Percentiles rank a stretch among this genome's conserved stretches.
These are phyloP conservation scores for Aphelenchoides fujianensis DNA, from an alignment of 1,140 invertebrate genomes.

Conservation along the genomic window DNA sequence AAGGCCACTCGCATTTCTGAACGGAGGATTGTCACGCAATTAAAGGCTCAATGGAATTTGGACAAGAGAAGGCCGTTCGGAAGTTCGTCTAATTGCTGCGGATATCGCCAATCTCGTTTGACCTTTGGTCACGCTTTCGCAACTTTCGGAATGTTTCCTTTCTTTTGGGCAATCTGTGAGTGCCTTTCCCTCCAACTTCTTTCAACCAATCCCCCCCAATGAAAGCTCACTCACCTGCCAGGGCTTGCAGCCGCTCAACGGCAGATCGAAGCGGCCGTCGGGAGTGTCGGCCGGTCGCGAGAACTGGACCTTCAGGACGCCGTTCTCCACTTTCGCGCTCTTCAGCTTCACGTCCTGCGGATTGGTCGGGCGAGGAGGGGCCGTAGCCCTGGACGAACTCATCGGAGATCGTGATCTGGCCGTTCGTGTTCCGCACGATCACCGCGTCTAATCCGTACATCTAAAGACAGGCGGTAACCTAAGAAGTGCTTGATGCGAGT, in stretches of 20 bases:
- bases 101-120: no score
- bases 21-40: no score
- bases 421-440: conserved; percentile 30
- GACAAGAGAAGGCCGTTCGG: no score
- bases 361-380: conserved; percentile 26
- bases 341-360: conserved; percentile 26
- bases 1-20: no score
- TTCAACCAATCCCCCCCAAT: not conserved
- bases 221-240: conserved; percentile 36
- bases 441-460: conserved; percentile 34
- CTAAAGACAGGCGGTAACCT: no score
- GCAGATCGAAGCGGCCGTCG: conserved; percentile 15
- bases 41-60: no score
- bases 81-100: no score
- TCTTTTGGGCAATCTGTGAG: no score
- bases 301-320: conserved; percentile 31
- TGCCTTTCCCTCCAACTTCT: no score
- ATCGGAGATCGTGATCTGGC: conserved; percentile 24
- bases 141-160: no score
- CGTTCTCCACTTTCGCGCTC: conserved; percentile 20
- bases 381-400: conserved; percentile 39
- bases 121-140: no score
- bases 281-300: conserved; percentile 22
- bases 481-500: no score
- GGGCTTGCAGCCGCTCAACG: conserved; percentile 27